Evolutionary conservation across 2,113 vertebrate species (phyloP).

Genomic region (Oncorhynchus gorbuscha): DNA sequence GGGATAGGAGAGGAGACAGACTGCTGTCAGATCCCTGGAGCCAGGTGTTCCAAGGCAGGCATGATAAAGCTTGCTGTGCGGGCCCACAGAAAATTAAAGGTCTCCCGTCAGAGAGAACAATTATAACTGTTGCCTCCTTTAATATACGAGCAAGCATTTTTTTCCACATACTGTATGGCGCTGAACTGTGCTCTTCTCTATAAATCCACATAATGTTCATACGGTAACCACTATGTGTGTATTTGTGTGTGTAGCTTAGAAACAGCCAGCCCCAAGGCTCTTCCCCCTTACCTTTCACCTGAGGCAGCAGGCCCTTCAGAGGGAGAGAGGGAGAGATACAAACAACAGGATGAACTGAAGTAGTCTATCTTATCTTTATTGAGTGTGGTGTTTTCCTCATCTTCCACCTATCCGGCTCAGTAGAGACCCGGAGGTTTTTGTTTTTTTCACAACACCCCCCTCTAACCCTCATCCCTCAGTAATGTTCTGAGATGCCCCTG

Average conservation of each 20-base stretch:
- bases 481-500: conserved; percentile 53
- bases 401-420: conserved; percentile 53
- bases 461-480: conserved; percentile 33
- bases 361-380: conserved; percentile 62
- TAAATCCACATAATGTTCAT: conserved; percentile 73
- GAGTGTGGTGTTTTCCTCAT: conserved; percentile 63
- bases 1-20: conserved; percentile 50
- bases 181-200: conserved; percentile 56
- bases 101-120: conserved; percentile 67
- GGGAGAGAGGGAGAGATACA: conserved; percentile 45
- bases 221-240: conserved; percentile 47
- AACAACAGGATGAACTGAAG: conserved; percentile 46
- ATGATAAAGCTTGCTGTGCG: conserved; percentile 79
- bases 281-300: conserved; percentile 40
- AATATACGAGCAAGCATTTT: conserved; percentile 72
- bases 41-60: conserved; percentile 77
- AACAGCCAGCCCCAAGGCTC: conserved; percentile 51
- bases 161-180: conserved; percentile 65
- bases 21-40: conserved; percentile 56
- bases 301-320: conserved; percentile 15
- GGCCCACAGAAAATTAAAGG: conserved; percentile 77
- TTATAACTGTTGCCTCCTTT: conserved; percentile 72
- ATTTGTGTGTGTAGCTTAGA: conserved; percentile 44
- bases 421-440: conserved; percentile 41
- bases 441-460: conserved; percentile 1